Evolutionary conservation across 1,140 invertebrate species (phyloP), one percentile per base, ranked within the genome.

Genomic region (Ceratina japonica): DNA sequence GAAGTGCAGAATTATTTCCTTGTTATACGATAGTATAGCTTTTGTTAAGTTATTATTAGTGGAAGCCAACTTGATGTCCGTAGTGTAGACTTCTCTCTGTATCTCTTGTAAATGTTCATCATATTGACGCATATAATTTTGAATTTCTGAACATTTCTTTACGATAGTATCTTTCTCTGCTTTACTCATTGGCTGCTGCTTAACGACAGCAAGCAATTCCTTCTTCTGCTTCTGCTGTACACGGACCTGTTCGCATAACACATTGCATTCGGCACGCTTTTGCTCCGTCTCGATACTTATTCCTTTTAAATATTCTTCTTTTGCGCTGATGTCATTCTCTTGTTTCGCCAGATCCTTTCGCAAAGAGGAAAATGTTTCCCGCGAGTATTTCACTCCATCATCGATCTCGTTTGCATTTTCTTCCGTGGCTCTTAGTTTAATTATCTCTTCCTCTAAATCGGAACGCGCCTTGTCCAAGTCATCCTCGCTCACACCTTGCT

Each of bases 51-150:
- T 86, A 49, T 83, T 86, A 58, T 78, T 88, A 20, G 78, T 56
- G 8, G 81, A 79, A 13, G 89, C 82, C 27, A 86, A 78, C 76
- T 89, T 87, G 1, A 91, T 87, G 44, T 91, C 89, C 31, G 89
- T 76, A 22, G 82, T 79, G 51, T 87, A 91, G 13, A 84, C 3
- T 71, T 90, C 86, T 44, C 90, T 91, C 49, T 89, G 56, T 27
- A 90, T 82, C n/a, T 91, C 90, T 73, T 86, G 81, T 8, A 91
- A 80, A 80, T 89, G 86, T 37, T 85, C 82, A 22, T 90, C 79
- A 69, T 88, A 88, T 66, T 86, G 79, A 12, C 84, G 63, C 3
- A 89, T 83, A 37, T 84, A 87, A 69, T 84, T 86, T 44, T 87
- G 76, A 15, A 89, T 71, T 27, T 88, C 83, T 4, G 37, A 54